These are phyloP conservation scores for Ischnura elegans DNA, from an alignment of 2,888 invertebrate genomes.

Conservation along the genomic window DNA sequence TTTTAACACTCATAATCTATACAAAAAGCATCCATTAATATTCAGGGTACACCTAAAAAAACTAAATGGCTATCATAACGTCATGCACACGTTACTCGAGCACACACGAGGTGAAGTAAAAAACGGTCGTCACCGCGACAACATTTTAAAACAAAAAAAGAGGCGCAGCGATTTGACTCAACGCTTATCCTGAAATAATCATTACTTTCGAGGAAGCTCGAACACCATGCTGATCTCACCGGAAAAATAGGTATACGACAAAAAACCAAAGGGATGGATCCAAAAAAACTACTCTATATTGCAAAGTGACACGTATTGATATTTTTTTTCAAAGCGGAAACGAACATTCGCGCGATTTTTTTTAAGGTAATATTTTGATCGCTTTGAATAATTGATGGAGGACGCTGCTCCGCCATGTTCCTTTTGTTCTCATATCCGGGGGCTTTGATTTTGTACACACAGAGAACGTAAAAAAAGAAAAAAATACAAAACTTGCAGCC, in stretches of 20 bases:
- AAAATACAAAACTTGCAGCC: too few species aligned
- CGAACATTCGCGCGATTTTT: neutral
- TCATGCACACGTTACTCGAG: too few species aligned
- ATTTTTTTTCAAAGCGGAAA: neutral
- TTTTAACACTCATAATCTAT: too few species aligned
- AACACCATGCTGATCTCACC: neutral
- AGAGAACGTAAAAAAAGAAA: neutral
- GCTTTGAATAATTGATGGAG: constrained; percentile 12
- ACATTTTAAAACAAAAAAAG: too few species aligned
- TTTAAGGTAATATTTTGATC: neutral
- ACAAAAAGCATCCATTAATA: too few species aligned
- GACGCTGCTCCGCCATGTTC: neutral
- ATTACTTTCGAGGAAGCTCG: neutral
- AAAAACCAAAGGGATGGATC: too few species aligned
- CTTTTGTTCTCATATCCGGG: neutral
- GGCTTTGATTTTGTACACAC: constrained; percentile 9
- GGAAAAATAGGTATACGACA: neutral
- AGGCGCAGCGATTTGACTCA: neutral
- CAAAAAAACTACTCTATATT: too few species aligned
- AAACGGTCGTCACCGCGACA: too few species aligned
- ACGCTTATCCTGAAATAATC: neutral
- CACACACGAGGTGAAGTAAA: too few species aligned
- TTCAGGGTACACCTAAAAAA: too few species aligned
- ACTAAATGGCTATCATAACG: too few species aligned
- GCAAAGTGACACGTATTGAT: too few species aligned